Evolutionary conservation across 2,888 invertebrate genomes (phyloP), one percentile per base, ranked within the genome.

Genomic region (Gibbula magus): DNA sequence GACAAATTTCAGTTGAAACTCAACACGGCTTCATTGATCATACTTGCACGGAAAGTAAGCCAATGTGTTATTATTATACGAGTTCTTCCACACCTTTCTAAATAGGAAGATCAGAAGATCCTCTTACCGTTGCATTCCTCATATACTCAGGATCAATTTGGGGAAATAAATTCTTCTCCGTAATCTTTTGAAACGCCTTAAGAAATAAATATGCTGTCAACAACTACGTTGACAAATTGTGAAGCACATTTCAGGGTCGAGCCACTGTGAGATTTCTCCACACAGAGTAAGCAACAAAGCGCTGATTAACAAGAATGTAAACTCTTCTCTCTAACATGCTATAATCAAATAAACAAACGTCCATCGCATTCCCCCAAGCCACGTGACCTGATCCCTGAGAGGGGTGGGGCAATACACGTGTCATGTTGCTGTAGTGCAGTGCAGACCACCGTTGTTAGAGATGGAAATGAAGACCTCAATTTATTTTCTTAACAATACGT

Each of bases 401-500:
- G 29, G 61, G 61, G 61, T 61, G 61, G 25, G 61, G 25, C 61
- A 29, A 29, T 29, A 25, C 61, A 25, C 29, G 61, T 29, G 25
- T 61, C 61, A 61, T 16, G 61, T 61, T 61, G 61, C 61, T 22
- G 25, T 10, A 13, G 25, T 16, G 61, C 61, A 13, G 61, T 61
- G 61, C 29, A 45, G 45, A 45, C 45, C 45, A 45, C 45, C 45
- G 45, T 45, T 45, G 45, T 45, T 29, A 61, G 25, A 61, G 16
- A 61, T 4, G 61, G 22, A 61, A 61, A 61, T 29, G 29, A 61
- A 16, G 61, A 61, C 25, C 25, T 16, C 29, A 29, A 61, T 29
- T 61, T 61, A 29, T 61, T 16, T 61, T 61, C 61, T 61, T 61
- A 61, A 61, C 29, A 61, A 61, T 45, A 61, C 29, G 61, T 61